A percentile compares a stretch with the other conserved stretches of the same genome.
Evolutionary conservation across 2,797 vertebrate genomes (phyloP).

Genomic region (Chaetophractus vellerosus): DNA sequence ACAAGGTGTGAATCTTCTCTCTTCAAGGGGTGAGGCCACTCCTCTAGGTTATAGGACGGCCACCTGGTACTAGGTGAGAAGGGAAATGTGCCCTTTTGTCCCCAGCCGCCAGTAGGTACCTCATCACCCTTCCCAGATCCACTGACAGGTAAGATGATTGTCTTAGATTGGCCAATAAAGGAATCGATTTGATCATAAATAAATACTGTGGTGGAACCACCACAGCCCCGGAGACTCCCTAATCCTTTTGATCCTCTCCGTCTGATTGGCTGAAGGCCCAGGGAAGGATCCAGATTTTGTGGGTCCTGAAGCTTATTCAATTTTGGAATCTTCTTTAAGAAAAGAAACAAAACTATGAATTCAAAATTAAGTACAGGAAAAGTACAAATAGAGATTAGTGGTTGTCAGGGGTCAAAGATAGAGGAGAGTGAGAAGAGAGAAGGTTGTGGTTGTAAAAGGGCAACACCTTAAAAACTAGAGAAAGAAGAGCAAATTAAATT

Average conservation of each 20-base stretch:
- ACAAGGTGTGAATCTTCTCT: background rate
- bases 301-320: background rate
- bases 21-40: background rate
- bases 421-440: background rate
- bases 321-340: background rate
- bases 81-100: background rate
- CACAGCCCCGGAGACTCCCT: rapidly evolving
- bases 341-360: background rate
- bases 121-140: background rate
- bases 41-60: background rate
- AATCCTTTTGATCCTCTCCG: background rate
- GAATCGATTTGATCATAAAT: background rate
- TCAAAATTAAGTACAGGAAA: background rate
- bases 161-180: background rate
- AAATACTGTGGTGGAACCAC: background rate
- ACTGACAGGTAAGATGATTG: background rate
- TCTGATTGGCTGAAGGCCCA: background rate
- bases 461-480: background rate
- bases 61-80: background rate
- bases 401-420: background rate
- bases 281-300: background rate
- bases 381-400: background rate
- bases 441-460: background rate
- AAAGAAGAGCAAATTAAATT: too few species aligned
- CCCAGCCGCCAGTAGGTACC: background rate